phyloP scores from a whole-genome alignment of 2,113 vertebrate species.

The Kryptolebias marmoratus region DNA sequence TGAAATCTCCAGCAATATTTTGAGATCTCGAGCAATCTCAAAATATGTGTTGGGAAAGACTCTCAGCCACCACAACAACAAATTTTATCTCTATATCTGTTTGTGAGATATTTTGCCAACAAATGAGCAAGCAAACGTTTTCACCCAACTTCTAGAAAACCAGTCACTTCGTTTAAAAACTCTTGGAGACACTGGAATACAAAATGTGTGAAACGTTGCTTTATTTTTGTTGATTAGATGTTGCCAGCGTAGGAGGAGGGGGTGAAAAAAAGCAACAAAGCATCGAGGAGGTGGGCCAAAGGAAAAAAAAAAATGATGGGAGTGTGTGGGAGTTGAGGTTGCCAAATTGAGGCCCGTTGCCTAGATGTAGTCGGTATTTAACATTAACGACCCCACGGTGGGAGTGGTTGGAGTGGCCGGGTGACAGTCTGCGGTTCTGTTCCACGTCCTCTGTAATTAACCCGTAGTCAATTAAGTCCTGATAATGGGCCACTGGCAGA shows the following conservation, averaged over 20 bases:
- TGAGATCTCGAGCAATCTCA: too few species aligned
- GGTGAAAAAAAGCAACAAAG: conserved; percentile 48
- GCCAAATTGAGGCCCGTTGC: conserved; percentile 63
- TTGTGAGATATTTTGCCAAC: too few species aligned
- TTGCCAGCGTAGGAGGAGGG: conserved; percentile 30
- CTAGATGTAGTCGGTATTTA: conserved; percentile 67
- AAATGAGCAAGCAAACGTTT: too few species aligned
- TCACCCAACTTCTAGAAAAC: too few species aligned
- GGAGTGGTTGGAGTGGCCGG: conserved; percentile 67
- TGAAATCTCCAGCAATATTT: too few species aligned
- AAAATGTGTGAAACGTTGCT: conserved; percentile 16
- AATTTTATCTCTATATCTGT: too few species aligned
- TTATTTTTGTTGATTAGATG: conserved; percentile 46
- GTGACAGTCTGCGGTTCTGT: conserved; percentile 66
- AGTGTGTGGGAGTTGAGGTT: conserved; percentile 68
- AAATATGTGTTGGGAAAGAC: too few species aligned
- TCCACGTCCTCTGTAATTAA: conserved; percentile 76
- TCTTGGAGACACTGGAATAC: neutral
- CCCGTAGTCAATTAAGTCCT: conserved; percentile 72
- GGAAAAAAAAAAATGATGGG: conserved; percentile 43
- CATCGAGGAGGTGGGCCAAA: conserved; percentile 53
- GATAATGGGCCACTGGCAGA: conserved; percentile 62
- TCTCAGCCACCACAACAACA: too few species aligned
- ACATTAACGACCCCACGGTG: conserved; percentile 78
- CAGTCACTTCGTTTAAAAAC: neutral